Evolutionary conservation across 92 coral and sea anemone species (phyloP), one percentile per base, ranked within the genome.

Genomic region (Phenganax marumi): DNA sequence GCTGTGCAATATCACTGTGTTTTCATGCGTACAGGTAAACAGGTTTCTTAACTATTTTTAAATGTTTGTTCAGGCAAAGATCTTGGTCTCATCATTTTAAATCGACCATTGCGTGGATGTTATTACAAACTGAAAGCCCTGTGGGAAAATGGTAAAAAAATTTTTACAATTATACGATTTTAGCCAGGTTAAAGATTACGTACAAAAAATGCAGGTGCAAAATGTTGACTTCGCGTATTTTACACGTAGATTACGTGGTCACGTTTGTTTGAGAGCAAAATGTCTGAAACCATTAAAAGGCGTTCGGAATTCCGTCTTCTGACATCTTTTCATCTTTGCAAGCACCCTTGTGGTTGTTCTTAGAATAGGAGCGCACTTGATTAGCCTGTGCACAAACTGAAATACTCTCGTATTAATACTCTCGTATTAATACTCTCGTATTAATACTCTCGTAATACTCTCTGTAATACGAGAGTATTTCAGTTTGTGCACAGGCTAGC

Each of bases 81-180:
- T 66, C 33, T 89, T 75, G 98, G 91, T 9, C 88, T 95, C 54
- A 71, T 95, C 7, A 77, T 95, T 16, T 75, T 95, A 60, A 95
- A 95, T 82, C 81, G 91, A 73, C 97, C 97, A 13, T 80, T 92
- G 51, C 55, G 46, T 78, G 90, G 85, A 22, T 86, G 87, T 78
- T 61, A 75, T 48, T 87, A 88, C 33, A 89, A 86, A 65, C 90
- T 95, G 43, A 81, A 66, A 71, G 65, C 77, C 3, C 89, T 95
- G 8, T 95, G 97, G 92, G 78, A 86, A 7, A 86, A 46, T 82
- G 93, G 93, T 91, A 65, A 83, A 78, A 78, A 60, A 12, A 33
- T 60, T 43, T 26, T 46, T 56, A 12, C 43, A 46, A 14, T 48
- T 6, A 17, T 16, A 23, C 2, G 33, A 33, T 56, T 1, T 56